Base-by-base conservation (phyloP, 2,113 vertebrate genomes). In the Ctenodactylus gundi region DNA sequence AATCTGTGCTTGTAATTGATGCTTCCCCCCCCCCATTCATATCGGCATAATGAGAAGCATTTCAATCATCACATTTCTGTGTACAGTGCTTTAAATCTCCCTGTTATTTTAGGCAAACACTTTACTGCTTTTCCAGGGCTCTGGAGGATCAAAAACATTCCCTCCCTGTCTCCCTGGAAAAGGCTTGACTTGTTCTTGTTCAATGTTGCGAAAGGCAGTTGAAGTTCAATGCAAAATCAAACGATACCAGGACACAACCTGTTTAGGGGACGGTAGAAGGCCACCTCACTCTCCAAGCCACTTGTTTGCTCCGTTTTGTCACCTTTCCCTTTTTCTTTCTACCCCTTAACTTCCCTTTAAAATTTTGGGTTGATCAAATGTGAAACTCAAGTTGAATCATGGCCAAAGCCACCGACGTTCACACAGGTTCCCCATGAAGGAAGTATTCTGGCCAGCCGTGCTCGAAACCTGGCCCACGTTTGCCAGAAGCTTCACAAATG, bases 401-500 rank as follows among this genome's bases (percentile, higher is more conserved):
- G 58, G 84, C 94, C 83, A 77, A 92, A 91, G 68, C 90, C 91
- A 39, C 86, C 7, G 17, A 53, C 93, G 94, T 94, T 96, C 96
- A 90, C 87, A 70, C 77, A 64, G 90, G 87, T 91, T 95, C 90
- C 87, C 60, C 91, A 70, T 90, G 95, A 96, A 96, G 93, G 96
- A 92, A 57, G 92, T 31, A 67, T 93, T 97, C 82, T 93, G 49
- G 67, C 94, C 57, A 67, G 81, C 65, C 87, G 62, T 60, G 76
- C 96, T 93, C 62, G 81, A 97, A 97, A 97, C 97, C 96, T 82
- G 81, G 94, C 94, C 83, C 68, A 7, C 11, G 77, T 83, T 85
- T 93, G 46, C 96, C 95, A 90, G 65, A 95, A 85, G 96, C 65
- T 95, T 85, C 94, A n/a, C 80, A 72, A 92, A 65, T 96, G 96